These are phyloP conservation scores for Larimichthys crocea DNA, from an alignment of 2,113 vertebrate genomes.

Conservation along the genomic window DNA sequence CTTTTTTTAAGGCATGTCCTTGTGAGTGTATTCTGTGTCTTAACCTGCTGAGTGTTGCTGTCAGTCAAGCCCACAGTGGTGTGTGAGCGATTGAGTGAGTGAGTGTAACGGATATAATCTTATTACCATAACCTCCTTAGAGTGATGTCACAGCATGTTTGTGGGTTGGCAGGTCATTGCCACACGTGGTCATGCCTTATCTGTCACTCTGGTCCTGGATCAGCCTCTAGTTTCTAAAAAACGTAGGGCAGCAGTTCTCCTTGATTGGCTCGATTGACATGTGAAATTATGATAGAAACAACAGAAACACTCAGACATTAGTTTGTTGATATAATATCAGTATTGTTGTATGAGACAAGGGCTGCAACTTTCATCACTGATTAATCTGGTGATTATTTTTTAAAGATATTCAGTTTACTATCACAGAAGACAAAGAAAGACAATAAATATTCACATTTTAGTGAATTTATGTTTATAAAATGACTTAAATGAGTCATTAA, in stretches of 20 bases:
- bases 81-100: conserved; percentile 33
- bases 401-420: neutral
- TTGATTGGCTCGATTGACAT: neutral
- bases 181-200: conserved; percentile 55
- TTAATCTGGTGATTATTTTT: neutral
- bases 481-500: neutral
- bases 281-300: conserved; percentile 15
- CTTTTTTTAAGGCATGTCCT: neutral
- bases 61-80: conserved; percentile 22
- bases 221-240: conserved; percentile 41
- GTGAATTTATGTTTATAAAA: neutral
- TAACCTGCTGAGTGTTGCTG: conserved; percentile 39
- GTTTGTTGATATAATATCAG: neutral
- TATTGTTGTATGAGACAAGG: neutral
- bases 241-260: conserved; percentile 34
- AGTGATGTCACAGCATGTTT: conserved; percentile 75
- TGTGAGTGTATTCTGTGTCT: conserved; percentile 26
- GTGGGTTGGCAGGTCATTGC: conserved; percentile 69
- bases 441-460: neutral
- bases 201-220: conserved; percentile 70
- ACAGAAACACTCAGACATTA: neutral
- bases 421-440: neutral
- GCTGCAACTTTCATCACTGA: neutral
- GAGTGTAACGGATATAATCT: conserved; percentile 74
- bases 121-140: conserved; percentile 78